Evolutionary conservation across 2,113 vertebrate species (phyloP).

Genomic region (Pseudonaja textilis): DNA sequence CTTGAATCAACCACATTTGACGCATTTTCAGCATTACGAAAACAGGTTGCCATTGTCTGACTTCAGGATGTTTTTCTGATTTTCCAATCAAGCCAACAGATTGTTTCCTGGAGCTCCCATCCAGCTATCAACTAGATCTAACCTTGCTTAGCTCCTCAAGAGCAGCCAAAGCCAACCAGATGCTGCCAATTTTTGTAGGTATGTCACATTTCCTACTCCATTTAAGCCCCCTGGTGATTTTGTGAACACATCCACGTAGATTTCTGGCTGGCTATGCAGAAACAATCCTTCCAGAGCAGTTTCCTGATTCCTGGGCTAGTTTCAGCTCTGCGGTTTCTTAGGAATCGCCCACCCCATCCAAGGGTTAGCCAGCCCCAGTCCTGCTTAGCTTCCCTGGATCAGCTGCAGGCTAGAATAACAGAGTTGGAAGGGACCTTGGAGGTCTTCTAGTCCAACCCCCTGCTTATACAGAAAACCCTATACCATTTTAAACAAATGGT

Average conservation of each 20-base stretch:
- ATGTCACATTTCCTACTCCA: neutral
- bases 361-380: neutral
- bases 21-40: neutral
- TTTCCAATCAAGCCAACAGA: neutral
- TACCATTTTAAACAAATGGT: too few relatives aligned
- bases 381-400: neutral
- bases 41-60: neutral
- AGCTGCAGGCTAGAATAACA: neutral
- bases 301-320: neutral
- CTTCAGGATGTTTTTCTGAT: neutral
- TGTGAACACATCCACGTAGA: neutral
- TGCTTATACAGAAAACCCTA: too few relatives aligned
- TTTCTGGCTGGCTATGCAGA: neutral
- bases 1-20: neutral
- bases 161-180: neutral
- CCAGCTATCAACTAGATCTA: neutral
- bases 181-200: neutral
- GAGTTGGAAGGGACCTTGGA: too few relatives aligned
- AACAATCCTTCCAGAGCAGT: neutral
- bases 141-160: neutral
- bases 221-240: neutral
- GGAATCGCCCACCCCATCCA: neutral
- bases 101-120: neutral
- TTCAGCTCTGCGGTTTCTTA: neutral
- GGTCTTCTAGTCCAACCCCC: too few relatives aligned